A percentile compares a stretch with the other conserved stretches of the same genome.
Evolutionary conservation across 2,797 vertebrate genomes (phyloP).

Genomic region (Microctenopoma steveboyesi): DNA sequence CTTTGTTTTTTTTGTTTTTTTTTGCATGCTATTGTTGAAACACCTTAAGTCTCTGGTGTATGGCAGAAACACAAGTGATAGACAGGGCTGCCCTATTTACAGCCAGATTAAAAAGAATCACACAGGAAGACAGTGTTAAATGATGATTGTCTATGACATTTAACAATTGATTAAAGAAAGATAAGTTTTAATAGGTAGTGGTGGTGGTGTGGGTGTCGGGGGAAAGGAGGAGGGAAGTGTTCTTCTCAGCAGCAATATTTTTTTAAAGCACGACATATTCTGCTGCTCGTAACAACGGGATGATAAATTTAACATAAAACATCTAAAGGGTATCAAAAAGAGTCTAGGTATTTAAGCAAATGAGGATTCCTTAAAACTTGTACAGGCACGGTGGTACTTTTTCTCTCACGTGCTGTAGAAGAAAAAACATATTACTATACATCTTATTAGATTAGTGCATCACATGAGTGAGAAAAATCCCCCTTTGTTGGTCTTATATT

Average conservation of each 20-base stretch:
- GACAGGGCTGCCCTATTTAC: constrained; percentile 88
- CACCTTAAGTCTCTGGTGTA: constrained; percentile 87
- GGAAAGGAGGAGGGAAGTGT: constrained; percentile 18
- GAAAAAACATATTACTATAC: neutral
- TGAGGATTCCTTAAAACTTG: constrained; percentile 52
- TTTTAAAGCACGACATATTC: constrained; percentile 52
- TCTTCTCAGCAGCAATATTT: constrained; percentile 46
- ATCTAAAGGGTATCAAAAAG: constrained; percentile 51
- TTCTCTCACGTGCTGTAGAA: constrained; percentile 3
- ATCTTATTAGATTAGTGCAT: neutral
- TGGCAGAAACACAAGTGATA: constrained; percentile 80
- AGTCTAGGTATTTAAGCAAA: constrained; percentile 49
- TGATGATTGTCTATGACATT: constrained; percentile 84
- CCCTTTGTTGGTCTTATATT: neutral
- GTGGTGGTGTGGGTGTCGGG: constrained; percentile 59
- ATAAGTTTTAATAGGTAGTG: constrained; percentile 81
- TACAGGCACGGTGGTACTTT: constrained; percentile 34
- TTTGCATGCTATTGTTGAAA: constrained; percentile 84
- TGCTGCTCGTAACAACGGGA: constrained; percentile 59
- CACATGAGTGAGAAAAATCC: neutral
- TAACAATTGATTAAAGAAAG: constrained; percentile 85
- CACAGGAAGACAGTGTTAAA: constrained; percentile 82
- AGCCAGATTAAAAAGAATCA: constrained; percentile 86
- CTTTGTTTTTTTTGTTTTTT: constrained; percentile 73
- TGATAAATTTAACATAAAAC: constrained; percentile 69